Base-by-base conservation (phyloP, 2,113 vertebrate genomes). In the Empidonax alnorum region DNA sequence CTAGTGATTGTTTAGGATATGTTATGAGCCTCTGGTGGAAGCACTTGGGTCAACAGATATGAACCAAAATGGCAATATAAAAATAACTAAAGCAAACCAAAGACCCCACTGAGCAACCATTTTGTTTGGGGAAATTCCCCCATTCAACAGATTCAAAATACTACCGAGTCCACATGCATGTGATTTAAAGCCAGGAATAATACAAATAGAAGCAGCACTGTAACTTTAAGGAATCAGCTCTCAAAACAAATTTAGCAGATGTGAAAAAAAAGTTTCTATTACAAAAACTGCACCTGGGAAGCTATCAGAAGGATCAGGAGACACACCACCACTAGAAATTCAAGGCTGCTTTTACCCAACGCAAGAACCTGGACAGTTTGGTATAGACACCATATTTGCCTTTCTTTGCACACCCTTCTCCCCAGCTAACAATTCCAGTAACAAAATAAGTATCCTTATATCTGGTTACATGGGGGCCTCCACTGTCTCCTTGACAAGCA, bases 341-440 rank as follows among this genome's bases (percentile, higher is more conserved):
- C 52, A 98, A 98, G 33, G 82, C 98, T 0, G 3, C 41, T 1
- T 71, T 97, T 24, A 99, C 98, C 99, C 99, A 99, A 12, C 6
- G 55, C 92, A 98, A 97, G 97, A 98, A 99, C 84, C 97, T 98
- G 47, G 99, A 98, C 78, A 99, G 98, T 89, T 99, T 99, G 6
- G 99, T 99, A 94, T 99, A 99, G 92, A 99, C 15, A 7, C 99
- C 99, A 0, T 98, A 99, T 92, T 99, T 99, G 6, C 98, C 99
- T 65, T 98, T 97, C 35, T 97, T 98, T 0, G 99, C 99, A 14
- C 99, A 99, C 5, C 99, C 99, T 95, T 99, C 99, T 0, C 99
- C 99, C 99, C 99, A 99, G 97, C 99, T 99, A 91, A 99, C 98
- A 9, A 99, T 96, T 8, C 99, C 99, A 0, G 99, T 99, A 75